A percentile compares a stretch with the other conserved stretches of the same genome.
Conservation (phyloP, 2,113 vertebrate species). For the Pelodiscus sinensis region DNA sequence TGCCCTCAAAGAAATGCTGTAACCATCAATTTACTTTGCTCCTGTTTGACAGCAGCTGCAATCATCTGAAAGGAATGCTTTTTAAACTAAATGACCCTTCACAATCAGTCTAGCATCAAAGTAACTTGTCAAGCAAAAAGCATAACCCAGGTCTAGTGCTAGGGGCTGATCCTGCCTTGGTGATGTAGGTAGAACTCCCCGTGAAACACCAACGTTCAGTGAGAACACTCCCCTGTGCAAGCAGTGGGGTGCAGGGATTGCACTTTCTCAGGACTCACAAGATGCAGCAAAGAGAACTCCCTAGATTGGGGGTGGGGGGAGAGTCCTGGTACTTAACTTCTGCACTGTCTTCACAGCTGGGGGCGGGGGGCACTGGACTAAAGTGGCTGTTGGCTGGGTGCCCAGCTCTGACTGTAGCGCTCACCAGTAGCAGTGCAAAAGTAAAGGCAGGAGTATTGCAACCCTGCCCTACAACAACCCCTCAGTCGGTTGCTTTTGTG, state of each 20-base stretch:
- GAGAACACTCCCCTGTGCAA: rapidly evolving
- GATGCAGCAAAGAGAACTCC: too few species aligned
- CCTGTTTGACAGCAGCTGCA: background rate
- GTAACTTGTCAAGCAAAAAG: background rate
- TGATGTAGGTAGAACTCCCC: background rate
- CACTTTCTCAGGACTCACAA: rapidly evolving
- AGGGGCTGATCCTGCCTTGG: background rate
- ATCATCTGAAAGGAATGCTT: background rate
- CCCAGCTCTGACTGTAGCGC: too few species aligned
- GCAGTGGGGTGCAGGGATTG: rapidly evolving
- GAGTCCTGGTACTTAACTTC: too few species aligned
- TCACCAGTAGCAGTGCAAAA: too few species aligned
- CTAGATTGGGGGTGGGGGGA: too few species aligned
- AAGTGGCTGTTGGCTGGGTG: too few species aligned
- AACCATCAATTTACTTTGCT: background rate
- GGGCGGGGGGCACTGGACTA: too few species aligned
- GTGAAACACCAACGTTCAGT: background rate
- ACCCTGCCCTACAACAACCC: too few species aligned
- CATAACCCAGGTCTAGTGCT: background rate
- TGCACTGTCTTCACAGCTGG: too few species aligned
- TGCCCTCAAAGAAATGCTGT: background rate
- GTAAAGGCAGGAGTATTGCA: too few species aligned
- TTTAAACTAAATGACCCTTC: background rate
- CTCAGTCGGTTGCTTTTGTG: too few species aligned
- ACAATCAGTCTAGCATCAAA: background rate